Base-by-base conservation (phyloP, 2,888 invertebrate species). In the Neoascia interrupta region DNA sequence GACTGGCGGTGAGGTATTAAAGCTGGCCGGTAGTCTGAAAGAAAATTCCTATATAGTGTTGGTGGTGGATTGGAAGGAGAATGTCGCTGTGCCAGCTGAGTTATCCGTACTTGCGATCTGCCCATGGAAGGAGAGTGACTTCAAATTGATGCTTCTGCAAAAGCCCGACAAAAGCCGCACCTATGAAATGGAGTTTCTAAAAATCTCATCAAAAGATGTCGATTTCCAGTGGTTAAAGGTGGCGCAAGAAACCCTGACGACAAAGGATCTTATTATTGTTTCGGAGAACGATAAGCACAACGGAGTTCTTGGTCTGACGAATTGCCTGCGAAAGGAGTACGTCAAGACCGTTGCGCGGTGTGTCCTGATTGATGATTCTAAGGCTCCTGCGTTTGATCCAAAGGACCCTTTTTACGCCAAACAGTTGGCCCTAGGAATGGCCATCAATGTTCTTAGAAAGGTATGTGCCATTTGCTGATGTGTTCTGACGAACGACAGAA, bases 241-340 rank as follows among this genome's bases (percentile, higher is more conserved):
- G n/a, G 51, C 83, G 16, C 75, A 84, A 68, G 36, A 54, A 2
- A 43, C 64, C 5, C 18, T 83, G 0, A 31, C 58, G 6, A 56
- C 75, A 1, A 82, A 81, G 0, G 53, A 76, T 1, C 49, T 93
- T 1, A 89, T 94, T 0, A 85, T 96, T 2, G 91, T 94, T 3
- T 89, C 92, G 1, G 91, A 94, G 86, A 91, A 92, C 75, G 92
- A 93, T 68, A 90, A 90, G 4, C 89, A 92, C 19, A 94, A 91
- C 85, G 98, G 98, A 15, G 90, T 97, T 0, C 85, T 96, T 8
- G 98, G 97, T 18, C 89, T 97, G 53, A 92, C 94, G 0, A 96
- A 96, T 84, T 97, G 97, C 87, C 86, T 97, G n/a, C 90, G 94
- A 72, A 92, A 90, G 82, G 96, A 96, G 85, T 92, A 93, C 1